phyloP scores from a whole-genome alignment of 2,113 vertebrate species.

The Myrmecobius fasciatus region DNA sequence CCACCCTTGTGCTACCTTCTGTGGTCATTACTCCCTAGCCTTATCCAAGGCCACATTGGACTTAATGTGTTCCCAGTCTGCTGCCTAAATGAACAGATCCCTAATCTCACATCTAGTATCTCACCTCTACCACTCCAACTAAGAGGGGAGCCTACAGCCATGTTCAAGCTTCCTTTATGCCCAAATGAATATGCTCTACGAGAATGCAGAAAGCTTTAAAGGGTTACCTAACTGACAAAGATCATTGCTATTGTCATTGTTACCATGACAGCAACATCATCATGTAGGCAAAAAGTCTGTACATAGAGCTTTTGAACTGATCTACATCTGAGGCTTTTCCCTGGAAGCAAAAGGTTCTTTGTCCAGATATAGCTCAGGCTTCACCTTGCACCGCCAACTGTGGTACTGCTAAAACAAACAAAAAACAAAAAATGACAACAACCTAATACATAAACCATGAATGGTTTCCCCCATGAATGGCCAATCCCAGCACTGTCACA shows the following conservation, averaged over 20 bases:
- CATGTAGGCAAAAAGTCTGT: neutral
- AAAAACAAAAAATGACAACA: neutral
- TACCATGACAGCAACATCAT: neutral
- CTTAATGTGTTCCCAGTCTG: neutral
- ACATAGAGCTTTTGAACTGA: neutral
- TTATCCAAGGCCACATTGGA: neutral
- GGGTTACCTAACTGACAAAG: neutral
- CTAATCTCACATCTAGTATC: neutral
- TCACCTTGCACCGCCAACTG: neutral
- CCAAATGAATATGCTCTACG: neutral
- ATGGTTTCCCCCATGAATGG: neutral
- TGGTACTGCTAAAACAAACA: neutral
- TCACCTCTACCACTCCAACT: neutral
- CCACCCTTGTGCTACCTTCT: neutral
- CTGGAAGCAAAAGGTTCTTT: neutral
- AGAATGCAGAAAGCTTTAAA: neutral
- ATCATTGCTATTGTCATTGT: neutral
- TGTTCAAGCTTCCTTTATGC: neutral
- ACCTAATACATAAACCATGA: neutral
- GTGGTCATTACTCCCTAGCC: neutral
- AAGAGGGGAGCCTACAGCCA: neutral
- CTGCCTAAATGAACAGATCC: neutral
- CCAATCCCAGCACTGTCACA: neutral
- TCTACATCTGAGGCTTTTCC: neutral
- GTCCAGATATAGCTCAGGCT: neutral